Base-by-base conservation (phyloP, 2,888 invertebrate species). In the Ichneumoninae sp. region DNA sequence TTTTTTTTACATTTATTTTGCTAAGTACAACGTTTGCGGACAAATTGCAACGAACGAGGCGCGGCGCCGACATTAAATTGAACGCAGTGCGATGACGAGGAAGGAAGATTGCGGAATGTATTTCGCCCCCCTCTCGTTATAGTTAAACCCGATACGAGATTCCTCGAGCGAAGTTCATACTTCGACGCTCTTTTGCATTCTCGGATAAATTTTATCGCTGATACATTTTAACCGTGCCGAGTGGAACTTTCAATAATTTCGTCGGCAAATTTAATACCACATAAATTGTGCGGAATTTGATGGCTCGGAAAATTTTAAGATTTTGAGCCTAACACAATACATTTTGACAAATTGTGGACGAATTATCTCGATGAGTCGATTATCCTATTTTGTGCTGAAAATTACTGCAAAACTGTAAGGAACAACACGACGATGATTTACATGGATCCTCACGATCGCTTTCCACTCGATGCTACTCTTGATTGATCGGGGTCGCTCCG, bases 401-500 rank as follows among this genome's bases (percentile, higher is more conserved):
- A 60, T 60, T 13, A 33, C 5, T 36, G 22, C 3, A 44, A 22
- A 16, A 22, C 16, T 40, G 44, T 26, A 40, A 36, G 13, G 26
- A 19, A 71, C n/a, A 36, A 19, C 71, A 40, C n/a, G 52, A 40
- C 30, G 30, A 71, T 68, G 36, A 71, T 71, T 73, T 71, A n/a
- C 63, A 44, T 44, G 26, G 44, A 52, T 70, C 50, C 50, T 44
- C 19, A 70, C 30, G 63, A 69, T 60, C 73, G 50, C 68, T 44
- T 22, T 60, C 44, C 40, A 47, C 33, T 36, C 52, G 65, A 65
- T 70, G 52, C 3, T 44, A 52, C 65, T 66, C 75, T 50, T 88
- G 88, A 90, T 90, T 87, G 87, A 90, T 89, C 85, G 89, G 82
- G 89, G 90, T 89, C 89, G 87, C 70, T 30, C 33, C 19, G 83